Evolutionary conservation across 2,888 invertebrate genomes (phyloP), one percentile per base, ranked within the genome.

Genomic region (Phaonia tiefii): DNA sequence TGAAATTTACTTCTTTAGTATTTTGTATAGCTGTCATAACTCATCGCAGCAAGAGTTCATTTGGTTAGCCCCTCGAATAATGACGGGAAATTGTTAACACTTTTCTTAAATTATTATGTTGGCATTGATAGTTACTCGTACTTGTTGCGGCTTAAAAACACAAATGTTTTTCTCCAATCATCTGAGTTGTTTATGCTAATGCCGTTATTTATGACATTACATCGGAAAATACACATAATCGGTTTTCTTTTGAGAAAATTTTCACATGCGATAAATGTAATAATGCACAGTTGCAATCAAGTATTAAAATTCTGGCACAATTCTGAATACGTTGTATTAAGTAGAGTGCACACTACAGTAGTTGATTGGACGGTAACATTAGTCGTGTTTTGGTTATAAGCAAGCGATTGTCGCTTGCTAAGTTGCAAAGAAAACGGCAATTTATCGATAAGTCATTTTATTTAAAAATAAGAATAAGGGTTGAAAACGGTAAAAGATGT

Each of bases 1-100:
- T 42, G 69, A 42, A 54, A 69, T 69, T 54, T 22, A 17, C 15
- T 25, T 17, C 5, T 11, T 67, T 10, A 2, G 7, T 15, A 31
- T 17, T 17, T 60, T 17, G 22, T 51, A 22, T 7, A 5, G 49
- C 15, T 67, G 46, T 42, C 42, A 56, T 42, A 56, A 69, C 54
- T 69, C 42, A 54, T 51, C 20, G 54, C 51, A 51, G 54, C 54
- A 54, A 25, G 51, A 69, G 54, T 67, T 67, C 39, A 54, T 67
- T 42, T 26, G 15, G 42, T 69, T 69, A 26, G n/a, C 69, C 1
- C 13, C 26, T 7, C 3, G 13, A 15, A 42, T 20, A 63, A 42
- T n/a, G 42, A 17, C 25, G 15, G 46, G 65, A 46, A 46, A 65
- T 65, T 26, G 46, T 46, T 46, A 46, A 26, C 5, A 26, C 31